Conservation (phyloP, 2,888 invertebrate genomes). For the Callinectes sapidus region DNA sequence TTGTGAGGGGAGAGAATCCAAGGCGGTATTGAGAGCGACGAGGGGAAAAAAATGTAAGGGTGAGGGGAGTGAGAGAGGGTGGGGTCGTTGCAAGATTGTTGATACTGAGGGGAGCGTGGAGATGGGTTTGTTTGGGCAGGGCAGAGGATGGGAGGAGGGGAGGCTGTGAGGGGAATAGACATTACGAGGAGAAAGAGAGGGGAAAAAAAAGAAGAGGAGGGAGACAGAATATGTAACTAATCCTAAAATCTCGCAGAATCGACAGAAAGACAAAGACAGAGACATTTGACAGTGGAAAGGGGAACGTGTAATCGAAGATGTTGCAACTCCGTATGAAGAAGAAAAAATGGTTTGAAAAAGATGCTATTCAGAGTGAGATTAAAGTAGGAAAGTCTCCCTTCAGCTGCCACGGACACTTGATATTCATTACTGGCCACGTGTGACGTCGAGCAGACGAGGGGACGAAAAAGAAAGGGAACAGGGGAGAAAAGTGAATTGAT, state of each 20-base stretch:
- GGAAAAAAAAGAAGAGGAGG: not conserved
- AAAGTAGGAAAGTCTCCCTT: not conserved
- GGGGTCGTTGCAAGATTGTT: conserved; percentile 25
- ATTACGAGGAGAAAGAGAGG: not conserved
- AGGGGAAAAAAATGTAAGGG: not conserved
- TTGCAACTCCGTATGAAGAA: not conserved
- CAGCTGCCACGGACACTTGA: conserved; percentile 21
- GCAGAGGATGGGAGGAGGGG: not conserved
- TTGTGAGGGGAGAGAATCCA: conserved; percentile 19
- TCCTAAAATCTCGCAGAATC: not conserved
- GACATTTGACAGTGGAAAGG: too few relatives aligned
- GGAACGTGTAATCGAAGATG: not conserved
- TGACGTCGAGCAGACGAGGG: not conserved
- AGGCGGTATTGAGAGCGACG: conserved; percentile 21
- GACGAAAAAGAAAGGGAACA: not conserved
- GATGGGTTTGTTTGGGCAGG: conserved; percentile 17
- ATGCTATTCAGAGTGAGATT: not conserved
- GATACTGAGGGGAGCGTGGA: not conserved
- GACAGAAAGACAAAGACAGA: not conserved
- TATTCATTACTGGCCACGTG: conserved; percentile 13
- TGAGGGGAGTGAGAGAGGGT: not conserved
- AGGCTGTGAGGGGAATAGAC: conserved; percentile 12
- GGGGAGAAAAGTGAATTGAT: not conserved
- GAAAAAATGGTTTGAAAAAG: not conserved
- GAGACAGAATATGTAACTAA: conserved; percentile 5